Base-by-base conservation (phyloP, 2,888 invertebrate genomes). In the Platycheirus rosarum region DNA sequence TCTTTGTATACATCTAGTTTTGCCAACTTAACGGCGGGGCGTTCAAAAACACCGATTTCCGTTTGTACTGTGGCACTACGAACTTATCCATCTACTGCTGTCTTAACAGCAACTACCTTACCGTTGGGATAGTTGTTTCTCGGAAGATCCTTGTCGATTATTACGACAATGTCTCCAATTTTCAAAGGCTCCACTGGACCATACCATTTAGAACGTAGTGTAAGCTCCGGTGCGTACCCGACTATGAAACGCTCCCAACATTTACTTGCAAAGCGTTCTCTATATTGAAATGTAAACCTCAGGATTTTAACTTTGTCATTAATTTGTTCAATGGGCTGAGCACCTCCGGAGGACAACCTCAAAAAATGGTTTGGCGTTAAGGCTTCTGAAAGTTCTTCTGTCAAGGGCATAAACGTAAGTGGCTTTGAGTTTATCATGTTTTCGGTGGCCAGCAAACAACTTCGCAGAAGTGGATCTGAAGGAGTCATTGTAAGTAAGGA, bases 321-420 rank as follows among this genome's bases (percentile, higher is more conserved):
- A 1, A 35, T 29, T 35, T 23, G 11, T 5, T 37, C 63, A 2
- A 40, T 11, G 8, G 29, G 51, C 8, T 40, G 32, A 0, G n/a
- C 51, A 29, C 46, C 73, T 16, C 40, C 68, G n/a, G 69, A 74
- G n/a, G 48, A 4, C 14, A 62, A 18, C 32, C 49, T 16, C 32
- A 86, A 60, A 55, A 86, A 85, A 69, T 86, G 86, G 42, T 86
- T 86, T 0, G 85, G 85, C 0, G 86, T 86, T 11, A 86, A 53
- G 0, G 80, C 71, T 49, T 84, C 79, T 1, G 63, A 46, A 69
- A 80, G 8, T 49, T 53, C 37, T 71, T 68, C 14, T 8, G 65
- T 32, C 29, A 32, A 32, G 8, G 29, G 29, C 29, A 68, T 8
- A 8, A 20, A 53, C 2, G 49, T 70, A 0, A 70, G 69, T 14